These are phyloP conservation scores for Hyphantria cunea DNA, from an alignment of 1,140 invertebrate genomes.

Conservation along the genomic window DNA sequence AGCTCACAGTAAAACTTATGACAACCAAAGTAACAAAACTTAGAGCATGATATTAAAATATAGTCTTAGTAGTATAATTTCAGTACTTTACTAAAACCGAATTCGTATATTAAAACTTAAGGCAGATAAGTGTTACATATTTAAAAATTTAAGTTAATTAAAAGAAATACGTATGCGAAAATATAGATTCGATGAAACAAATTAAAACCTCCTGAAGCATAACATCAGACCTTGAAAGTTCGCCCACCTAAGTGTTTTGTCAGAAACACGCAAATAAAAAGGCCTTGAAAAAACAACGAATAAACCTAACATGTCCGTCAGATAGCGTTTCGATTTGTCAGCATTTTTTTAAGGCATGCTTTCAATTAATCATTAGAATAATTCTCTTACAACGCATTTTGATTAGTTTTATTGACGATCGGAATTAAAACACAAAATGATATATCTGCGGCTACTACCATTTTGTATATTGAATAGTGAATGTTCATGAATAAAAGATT, in stretches of 20 bases:
- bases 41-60: too few relatives aligned
- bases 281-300: constrained; percentile 50
- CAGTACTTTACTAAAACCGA: too few relatives aligned
- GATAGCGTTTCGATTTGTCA: constrained; percentile 60
- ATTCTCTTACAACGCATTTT: constrained; percentile 41
- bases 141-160: too few relatives aligned
- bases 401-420: constrained; percentile 43
- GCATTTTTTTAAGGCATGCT: constrained; percentile 55
- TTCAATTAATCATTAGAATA: constrained; percentile 54
- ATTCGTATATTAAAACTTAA: too few relatives aligned
- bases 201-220: constrained; percentile 64
- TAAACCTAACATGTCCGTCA: constrained; percentile 48
- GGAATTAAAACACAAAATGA: constrained; percentile 39
- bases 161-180: too few relatives aligned
- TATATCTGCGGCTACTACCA: constrained; percentile 25
- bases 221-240: constrained; percentile 71
- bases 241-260: constrained; percentile 64
- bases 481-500: constrained; percentile 11
- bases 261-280: constrained; percentile 47
- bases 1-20: too few relatives aligned
- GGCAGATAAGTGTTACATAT: too few relatives aligned
- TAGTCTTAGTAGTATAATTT: too few relatives aligned
- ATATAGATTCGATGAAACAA: constrained; percentile 31
- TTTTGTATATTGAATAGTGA: constrained; percentile 7
- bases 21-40: too few relatives aligned